phyloP scores from a whole-genome alignment of 2,888 invertebrate genomes.

The Xestobium rufovillosum region DNA sequence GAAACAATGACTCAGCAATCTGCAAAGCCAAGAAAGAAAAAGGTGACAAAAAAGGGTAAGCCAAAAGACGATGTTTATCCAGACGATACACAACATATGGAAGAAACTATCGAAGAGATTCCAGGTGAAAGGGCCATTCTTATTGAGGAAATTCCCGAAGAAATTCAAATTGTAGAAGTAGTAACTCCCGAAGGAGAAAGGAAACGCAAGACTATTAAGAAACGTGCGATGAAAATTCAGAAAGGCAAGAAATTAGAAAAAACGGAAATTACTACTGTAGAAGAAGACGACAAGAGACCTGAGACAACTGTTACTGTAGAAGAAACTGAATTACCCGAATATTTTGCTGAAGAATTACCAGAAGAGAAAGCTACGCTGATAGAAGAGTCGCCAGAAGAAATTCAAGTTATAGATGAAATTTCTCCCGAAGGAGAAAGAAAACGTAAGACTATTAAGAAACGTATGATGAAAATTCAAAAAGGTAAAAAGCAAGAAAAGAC shows the following conservation, averaged over 20 bases:
- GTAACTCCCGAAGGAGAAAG: conserved; percentile 38
- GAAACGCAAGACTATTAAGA: conserved; percentile 38
- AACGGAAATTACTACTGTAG: conserved; percentile 33
- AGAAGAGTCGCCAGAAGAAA: conserved; percentile 35
- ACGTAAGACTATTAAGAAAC: conserved; percentile 36
- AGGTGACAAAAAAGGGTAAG: no score
- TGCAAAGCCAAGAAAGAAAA: no score
- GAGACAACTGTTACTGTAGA: conserved; percentile 28
- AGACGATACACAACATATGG: no score
- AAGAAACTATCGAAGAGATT: no score
- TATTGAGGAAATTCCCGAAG: conserved; percentile 36
- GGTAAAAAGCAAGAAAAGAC: conserved; percentile 43
- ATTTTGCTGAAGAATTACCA: conserved; percentile 33
- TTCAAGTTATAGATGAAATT: conserved; percentile 30
- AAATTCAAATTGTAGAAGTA: conserved; percentile 40
- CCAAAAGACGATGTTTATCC: no score
- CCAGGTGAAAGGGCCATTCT: no score
- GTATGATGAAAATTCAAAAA: conserved; percentile 36
- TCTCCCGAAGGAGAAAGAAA: conserved; percentile 39
- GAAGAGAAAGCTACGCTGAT: conserved; percentile 31
- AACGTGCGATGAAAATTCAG: conserved; percentile 32
- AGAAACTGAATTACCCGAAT: conserved; percentile 18
- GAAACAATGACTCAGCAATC: no score
- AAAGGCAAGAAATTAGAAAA: conserved; percentile 34
- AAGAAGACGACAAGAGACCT: conserved; percentile 32